Percentiles rank a stretch among this genome's conserved stretches.
Conservation (phyloP, 1,140 invertebrate species). For the Rhizoglyphus robini region DNA sequence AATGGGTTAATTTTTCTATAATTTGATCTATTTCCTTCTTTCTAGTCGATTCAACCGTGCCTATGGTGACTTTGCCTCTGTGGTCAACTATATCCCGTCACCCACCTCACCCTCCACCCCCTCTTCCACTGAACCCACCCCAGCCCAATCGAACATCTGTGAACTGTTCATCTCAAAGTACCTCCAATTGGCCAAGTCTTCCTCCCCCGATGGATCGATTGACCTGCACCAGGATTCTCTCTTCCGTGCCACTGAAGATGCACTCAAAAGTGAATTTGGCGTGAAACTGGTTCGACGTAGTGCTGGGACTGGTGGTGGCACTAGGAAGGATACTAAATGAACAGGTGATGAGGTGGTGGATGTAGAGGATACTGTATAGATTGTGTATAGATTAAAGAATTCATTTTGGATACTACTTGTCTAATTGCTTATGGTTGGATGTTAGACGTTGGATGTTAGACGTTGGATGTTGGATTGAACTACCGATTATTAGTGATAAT, state of each 20-base stretch:
- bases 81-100: neutral
- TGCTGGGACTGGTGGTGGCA: too few relatives aligned
- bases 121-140: neutral
- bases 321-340: too few relatives aligned
- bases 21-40: neutral
- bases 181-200: neutral
- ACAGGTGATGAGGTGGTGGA: too few relatives aligned
- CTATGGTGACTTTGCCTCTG: neutral
- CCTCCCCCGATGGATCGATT: neutral
- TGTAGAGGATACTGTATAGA: too few relatives aligned
- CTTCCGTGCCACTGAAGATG: neutral
- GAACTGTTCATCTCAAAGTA: conserved; percentile 10
- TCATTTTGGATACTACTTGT: too few relatives aligned
- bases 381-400: too few relatives aligned
- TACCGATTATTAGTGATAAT: too few relatives aligned
- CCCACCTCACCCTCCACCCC: too few relatives aligned
- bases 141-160: neutral
- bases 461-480: too few relatives aligned
- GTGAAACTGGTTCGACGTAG: neutral
- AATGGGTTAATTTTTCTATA: neutral
- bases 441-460: too few relatives aligned
- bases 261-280: neutral
- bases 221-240: neutral
- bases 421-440: too few relatives aligned
- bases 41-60: conserved; percentile 9